Evolutionary conservation across 2,113 vertebrate species (phyloP).

Genomic region (Apodemus speciosus): DNA sequence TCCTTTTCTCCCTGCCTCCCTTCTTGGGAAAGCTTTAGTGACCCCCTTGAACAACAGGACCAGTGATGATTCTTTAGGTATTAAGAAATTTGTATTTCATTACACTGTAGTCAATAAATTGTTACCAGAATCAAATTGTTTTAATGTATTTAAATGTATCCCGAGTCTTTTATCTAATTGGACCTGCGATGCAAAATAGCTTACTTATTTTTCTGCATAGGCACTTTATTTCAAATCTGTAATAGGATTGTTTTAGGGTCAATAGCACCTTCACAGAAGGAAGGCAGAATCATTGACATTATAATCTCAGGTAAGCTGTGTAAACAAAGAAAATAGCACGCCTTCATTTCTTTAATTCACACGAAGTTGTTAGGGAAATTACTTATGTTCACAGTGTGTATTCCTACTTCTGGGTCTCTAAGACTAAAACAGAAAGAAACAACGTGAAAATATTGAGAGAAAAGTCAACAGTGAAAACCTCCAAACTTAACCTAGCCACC

Average conservation of each 20-base stretch:
- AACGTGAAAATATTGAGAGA: slow-evolving; percentile 60
- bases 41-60: slow-evolving; percentile 11
- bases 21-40: background rate
- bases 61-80: slow-evolving; percentile 40
- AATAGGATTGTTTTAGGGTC: slow-evolving; percentile 69
- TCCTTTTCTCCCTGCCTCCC: background rate
- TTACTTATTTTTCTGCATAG: slow-evolving; percentile 55
- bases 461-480: slow-evolving; percentile 68
- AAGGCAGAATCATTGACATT: slow-evolving; percentile 65
- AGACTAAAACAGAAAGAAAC: slow-evolving; percentile 67
- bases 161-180: slow-evolving; percentile 60
- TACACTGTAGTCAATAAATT: slow-evolving; percentile 43
- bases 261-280: slow-evolving; percentile 65
- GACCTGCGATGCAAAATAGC: slow-evolving; percentile 51
- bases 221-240: slow-evolving; percentile 60
- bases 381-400: slow-evolving; percentile 69
- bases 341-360: slow-evolving; percentile 73
- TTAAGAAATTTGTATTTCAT: slow-evolving; percentile 52
- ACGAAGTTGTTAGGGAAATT: slow-evolving; percentile 66
- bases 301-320: slow-evolving; percentile 70
- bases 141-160: slow-evolving; percentile 67
- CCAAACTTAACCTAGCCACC: slow-evolving; percentile 53
- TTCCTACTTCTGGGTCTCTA: slow-evolving; percentile 60
- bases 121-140: slow-evolving; percentile 37
- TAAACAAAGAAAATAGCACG: slow-evolving; percentile 51